Conservation (phyloP, 2,888 invertebrate genomes). For the Drosophila mimetica region DNA sequence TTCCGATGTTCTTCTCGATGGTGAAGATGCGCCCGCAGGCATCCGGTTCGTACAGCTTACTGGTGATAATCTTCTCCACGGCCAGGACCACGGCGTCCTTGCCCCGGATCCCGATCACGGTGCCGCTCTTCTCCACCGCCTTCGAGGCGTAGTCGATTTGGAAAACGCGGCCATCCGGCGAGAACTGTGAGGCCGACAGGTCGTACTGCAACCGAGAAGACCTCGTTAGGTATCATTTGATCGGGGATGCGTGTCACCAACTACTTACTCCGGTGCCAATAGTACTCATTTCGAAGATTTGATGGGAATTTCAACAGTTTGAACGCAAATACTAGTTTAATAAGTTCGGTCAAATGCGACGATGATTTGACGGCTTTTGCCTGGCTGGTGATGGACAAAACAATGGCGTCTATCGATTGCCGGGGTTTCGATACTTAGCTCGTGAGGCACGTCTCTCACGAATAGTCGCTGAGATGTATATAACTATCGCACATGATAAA, state of each 20-base stretch:
- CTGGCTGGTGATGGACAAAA: conserved; percentile 36
- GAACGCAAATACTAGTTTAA: conserved; percentile 43
- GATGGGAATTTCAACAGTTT: conserved; percentile 34
- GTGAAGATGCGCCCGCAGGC: conserved; percentile 96
- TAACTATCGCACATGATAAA: background rate
- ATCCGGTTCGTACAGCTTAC: conserved; percentile 95
- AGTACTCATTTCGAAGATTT: conserved; percentile 91
- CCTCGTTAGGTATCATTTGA: background rate
- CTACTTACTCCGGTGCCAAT: conserved; percentile 96
- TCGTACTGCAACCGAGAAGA: conserved; percentile 90
- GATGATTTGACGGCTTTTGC: conserved; percentile 84
- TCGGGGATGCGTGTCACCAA: background rate
- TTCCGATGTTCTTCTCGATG: conserved; percentile 96
- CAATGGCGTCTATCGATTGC: conserved; percentile 25
- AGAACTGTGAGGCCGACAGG: conserved; percentile 99
- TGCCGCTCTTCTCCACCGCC: conserved; percentile 99
- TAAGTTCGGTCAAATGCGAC: conserved; percentile 33
- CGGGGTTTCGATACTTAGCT: background rate
- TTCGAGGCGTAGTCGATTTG: conserved; percentile 99
- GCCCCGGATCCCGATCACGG: conserved; percentile 96
- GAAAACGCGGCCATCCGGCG: conserved; percentile 99
- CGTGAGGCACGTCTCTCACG: background rate
- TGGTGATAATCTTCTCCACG: conserved; percentile 97
- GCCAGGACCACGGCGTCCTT: conserved; percentile 99
- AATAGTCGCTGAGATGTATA: background rate